These are phyloP conservation scores for Muscina levida DNA, from an alignment of 2,888 invertebrate genomes.

Conservation along the genomic window DNA sequence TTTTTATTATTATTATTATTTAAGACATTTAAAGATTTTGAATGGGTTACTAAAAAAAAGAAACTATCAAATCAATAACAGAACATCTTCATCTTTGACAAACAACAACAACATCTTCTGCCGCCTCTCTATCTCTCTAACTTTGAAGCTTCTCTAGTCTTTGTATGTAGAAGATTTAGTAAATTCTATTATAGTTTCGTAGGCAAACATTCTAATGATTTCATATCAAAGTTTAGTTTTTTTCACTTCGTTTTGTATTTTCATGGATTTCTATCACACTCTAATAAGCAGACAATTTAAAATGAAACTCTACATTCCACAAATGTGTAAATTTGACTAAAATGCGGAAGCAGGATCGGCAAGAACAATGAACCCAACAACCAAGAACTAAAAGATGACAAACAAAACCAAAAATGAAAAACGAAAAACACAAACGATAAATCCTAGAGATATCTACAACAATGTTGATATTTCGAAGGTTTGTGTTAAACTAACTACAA, in stretches of 20 bases:
- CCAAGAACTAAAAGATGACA: constrained; percentile 28
- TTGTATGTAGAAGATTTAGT: constrained; percentile 23
- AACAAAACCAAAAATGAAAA: no score
- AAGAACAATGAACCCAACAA: constrained; percentile 74
- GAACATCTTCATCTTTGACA: no score
- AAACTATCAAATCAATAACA: no score
- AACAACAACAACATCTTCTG: not conserved
- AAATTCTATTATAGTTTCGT: no score
- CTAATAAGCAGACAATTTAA: constrained; percentile 37
- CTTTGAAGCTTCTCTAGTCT: no score
- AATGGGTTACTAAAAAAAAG: no score
- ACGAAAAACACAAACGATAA: no score
- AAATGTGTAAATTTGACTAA: constrained; percentile 72
- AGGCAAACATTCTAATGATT: not conserved
- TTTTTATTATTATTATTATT: constrained; percentile 12
- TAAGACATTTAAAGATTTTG: no score
- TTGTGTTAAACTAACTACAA: not conserved
- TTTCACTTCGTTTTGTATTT: constrained; percentile 10
- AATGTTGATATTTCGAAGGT: not conserved
- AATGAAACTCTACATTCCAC: constrained; percentile 30
- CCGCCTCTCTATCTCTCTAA: not conserved
- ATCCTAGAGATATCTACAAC: no score
- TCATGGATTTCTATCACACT: constrained; percentile 24
- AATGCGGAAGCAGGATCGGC: constrained; percentile 80
- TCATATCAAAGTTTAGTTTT: not conserved